These are phyloP conservation scores for Pachymerium ferrugineum DNA, from an alignment of 2,888 invertebrate species.

Conservation along the genomic window DNA sequence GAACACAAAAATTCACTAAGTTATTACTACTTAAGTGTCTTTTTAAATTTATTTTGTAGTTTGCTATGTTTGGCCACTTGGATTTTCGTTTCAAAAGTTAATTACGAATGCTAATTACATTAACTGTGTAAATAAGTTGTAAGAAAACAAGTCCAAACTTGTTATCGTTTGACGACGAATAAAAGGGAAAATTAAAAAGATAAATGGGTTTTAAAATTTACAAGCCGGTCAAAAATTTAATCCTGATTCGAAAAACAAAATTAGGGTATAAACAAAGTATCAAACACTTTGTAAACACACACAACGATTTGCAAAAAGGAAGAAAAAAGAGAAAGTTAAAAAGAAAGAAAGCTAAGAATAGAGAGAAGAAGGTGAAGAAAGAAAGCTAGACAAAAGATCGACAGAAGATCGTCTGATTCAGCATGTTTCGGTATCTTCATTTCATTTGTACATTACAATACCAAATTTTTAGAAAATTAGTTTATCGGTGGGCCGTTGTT, in stretches of 20 bases:
- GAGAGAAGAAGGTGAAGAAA: no score
- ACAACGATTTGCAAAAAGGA: no score
- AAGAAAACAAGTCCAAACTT: constrained; percentile 1
- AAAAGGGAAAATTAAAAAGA: neutral
- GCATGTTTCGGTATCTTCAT: no score
- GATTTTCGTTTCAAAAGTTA: constrained; percentile 14
- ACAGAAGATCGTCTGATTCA: no score
- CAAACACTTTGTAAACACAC: neutral
- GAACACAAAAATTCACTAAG: neutral
- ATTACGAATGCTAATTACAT: constrained; percentile 10
- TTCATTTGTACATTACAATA: no score
- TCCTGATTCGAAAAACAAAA: neutral
- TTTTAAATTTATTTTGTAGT: neutral
- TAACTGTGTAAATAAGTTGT: neutral
- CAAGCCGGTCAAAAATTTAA: neutral
- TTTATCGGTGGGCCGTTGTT: no score
- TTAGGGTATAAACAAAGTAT: neutral
- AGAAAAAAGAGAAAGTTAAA: no score
- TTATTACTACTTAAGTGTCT: constrained; percentile 4
- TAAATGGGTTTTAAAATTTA: neutral
- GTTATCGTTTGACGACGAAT: neutral
- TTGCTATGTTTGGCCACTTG: neutral
- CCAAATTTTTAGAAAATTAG: no score
- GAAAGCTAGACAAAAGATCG: no score
- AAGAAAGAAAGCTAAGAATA: no score